A percentile compares a stretch with the other conserved stretches of the same genome.
phyloP scores from a whole-genome alignment of 1,140 invertebrate genomes.

The Drosophila setifemur region DNA sequence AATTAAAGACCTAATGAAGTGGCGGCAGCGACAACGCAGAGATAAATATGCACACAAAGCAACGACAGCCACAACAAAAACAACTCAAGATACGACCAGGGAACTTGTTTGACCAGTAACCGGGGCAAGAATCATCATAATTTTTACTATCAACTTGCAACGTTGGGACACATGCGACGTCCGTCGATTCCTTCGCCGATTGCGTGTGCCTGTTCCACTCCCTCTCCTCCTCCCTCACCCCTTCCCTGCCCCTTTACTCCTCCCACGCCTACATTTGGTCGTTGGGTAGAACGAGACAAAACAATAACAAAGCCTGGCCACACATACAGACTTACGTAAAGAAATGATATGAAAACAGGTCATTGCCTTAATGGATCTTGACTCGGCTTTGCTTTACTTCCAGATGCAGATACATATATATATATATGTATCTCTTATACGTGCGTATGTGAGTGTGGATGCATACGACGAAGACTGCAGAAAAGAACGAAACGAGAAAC shows the following conservation, averaged over 20 bases:
- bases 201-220: slow-evolving; percentile 51
- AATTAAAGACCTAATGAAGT: slow-evolving; percentile 80
- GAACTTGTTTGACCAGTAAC: slow-evolving; percentile 76
- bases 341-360: slow-evolving; percentile 80
- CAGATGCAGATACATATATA: slow-evolving; percentile 27
- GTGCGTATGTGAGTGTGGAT: slow-evolving; percentile 45
- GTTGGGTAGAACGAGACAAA: slow-evolving; percentile 60
- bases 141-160: slow-evolving; percentile 80
- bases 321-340: slow-evolving; percentile 12
- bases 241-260: slow-evolving; percentile 10
- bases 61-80: slow-evolving; percentile 12
- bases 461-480: slow-evolving; percentile 59
- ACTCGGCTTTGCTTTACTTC: slow-evolving; percentile 29
- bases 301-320: slow-evolving; percentile 60
- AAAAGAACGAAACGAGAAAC: slow-evolving; percentile 47
- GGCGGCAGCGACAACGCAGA: slow-evolving; percentile 74
- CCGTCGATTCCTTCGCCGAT: slow-evolving; percentile 49
- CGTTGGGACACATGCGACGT: slow-evolving; percentile 68
- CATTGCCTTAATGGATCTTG: slow-evolving; percentile 81
- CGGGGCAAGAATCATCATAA: slow-evolving; percentile 78
- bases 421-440: background rate
- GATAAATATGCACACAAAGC: slow-evolving; percentile 71
- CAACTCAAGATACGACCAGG: slow-evolving; percentile 13
- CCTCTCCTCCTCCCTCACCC: slow-evolving; percentile 50
- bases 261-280: slow-evolving; percentile 43